Percentiles rank a stretch among this genome's conserved stretches.
phyloP scores from a whole-genome alignment of 1,140 invertebrate genomes.

The Thaumetopoea pityocampa region DNA sequence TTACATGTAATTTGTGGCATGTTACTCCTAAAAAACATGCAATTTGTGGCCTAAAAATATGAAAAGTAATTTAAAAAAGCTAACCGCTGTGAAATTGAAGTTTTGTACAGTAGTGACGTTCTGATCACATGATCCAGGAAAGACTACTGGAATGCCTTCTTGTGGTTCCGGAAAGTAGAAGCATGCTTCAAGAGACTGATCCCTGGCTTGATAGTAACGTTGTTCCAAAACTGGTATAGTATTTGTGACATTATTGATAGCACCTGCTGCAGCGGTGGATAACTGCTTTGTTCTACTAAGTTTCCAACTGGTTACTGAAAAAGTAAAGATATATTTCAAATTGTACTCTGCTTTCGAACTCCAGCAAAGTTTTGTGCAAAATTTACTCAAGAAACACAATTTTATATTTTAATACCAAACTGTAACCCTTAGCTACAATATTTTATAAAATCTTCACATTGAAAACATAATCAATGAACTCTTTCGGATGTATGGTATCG shows the following conservation, averaged over 20 bases:
- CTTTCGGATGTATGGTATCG: too few relatives aligned
- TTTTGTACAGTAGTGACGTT: conserved; percentile 22
- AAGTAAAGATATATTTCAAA: background rate
- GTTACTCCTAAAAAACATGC: background rate
- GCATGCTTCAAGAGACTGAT: conserved; percentile 41
- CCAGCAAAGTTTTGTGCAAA: too few relatives aligned
- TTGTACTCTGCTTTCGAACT: too few relatives aligned
- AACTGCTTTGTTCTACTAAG: conserved; percentile 44
- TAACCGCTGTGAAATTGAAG: conserved; percentile 31
- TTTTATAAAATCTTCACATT: too few relatives aligned
- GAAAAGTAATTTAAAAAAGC: conserved; percentile 3
- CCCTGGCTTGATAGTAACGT: conserved; percentile 29
- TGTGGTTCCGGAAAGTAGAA: conserved; percentile 52
- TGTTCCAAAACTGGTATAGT: conserved; percentile 34
- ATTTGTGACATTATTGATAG: conserved; percentile 28
- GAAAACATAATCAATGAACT: too few relatives aligned
- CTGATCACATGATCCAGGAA: conserved; percentile 42
- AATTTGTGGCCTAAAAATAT: background rate
- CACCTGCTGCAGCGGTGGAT: conserved; percentile 3
- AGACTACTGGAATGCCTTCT: conserved; percentile 32
- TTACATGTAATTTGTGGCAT: too few relatives aligned
- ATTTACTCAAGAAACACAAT: too few relatives aligned
- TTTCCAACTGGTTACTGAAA: conserved; percentile 51
- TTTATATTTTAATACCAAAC: background rate
- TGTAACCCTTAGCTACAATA: too few relatives aligned